Percentiles rank a stretch among this genome's conserved stretches.
Evolutionary conservation across 2,888 invertebrate genomes (phyloP).

Genomic region (Lasius platythorax): DNA sequence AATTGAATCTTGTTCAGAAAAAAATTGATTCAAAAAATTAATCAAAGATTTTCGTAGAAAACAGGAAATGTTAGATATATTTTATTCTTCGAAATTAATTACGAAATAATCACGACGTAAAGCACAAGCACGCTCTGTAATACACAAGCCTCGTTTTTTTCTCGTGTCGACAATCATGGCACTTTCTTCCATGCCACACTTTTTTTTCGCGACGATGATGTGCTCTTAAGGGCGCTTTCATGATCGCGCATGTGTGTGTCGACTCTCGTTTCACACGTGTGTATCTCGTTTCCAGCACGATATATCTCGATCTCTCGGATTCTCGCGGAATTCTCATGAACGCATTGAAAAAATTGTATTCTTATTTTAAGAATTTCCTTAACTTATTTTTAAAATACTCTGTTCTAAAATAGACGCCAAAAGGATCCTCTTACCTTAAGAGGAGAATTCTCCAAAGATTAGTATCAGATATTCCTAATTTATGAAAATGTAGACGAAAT

Average conservation of each 20-base stretch:
- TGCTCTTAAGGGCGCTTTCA: slow-evolving; percentile 33
- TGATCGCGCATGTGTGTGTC: slow-evolving; percentile 56
- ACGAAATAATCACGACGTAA: not conserved
- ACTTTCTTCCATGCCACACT: slow-evolving; percentile 28
- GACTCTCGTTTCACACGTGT: slow-evolving; percentile 32
- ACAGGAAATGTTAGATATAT: not conserved
- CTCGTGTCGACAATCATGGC: slow-evolving; percentile 1
- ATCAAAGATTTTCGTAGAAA: not conserved
- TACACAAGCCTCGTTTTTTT: slow-evolving; percentile 1
- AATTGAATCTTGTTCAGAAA: not conserved
- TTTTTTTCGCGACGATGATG: slow-evolving; percentile 5
- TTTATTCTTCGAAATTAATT: slow-evolving; percentile 8
- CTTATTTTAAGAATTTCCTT: too few relatives aligned
- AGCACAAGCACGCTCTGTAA: not conserved
- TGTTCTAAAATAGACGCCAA: too few relatives aligned
- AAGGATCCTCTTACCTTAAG: too few relatives aligned
- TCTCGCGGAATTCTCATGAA: slow-evolving; percentile 16
- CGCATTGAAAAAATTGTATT: too few relatives aligned
- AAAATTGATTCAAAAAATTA: not conserved
- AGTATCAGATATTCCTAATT: too few relatives aligned
- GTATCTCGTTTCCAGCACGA: slow-evolving; percentile 43
- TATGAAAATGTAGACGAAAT: too few relatives aligned
- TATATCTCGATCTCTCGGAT: not conserved
- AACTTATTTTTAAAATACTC: too few relatives aligned
- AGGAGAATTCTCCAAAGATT: too few relatives aligned